Base-by-base conservation (phyloP, 2,888 invertebrate genomes). In the Rhopalosiphum nymphaeae region DNA sequence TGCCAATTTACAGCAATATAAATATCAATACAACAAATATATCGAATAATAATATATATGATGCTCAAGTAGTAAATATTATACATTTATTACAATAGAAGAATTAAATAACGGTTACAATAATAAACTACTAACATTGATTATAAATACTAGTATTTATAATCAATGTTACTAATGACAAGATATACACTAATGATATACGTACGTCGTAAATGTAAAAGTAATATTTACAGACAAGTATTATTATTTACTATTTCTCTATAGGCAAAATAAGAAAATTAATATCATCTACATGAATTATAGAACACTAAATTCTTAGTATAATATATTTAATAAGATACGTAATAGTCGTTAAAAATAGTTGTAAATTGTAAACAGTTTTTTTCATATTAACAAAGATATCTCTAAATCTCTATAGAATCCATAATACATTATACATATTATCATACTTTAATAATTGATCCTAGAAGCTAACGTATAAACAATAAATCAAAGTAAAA, bases 381-480 rank as follows among this genome's bases (percentile, higher is more conserved):
- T 25, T 57, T 61, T 61, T 61, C 61, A 49, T 49, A 49, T 13
- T 49, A 29, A 5, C n/a, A 67, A 67, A 4, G 4, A n/a, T 67
- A n/a, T 67, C 49, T 67, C 67, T n/a, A n/a, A 67, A n/a, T 67
- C n/a, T 67, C n/a, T 16, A 13, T 16, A n/a, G 1, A n/a, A 67
- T 67, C n/a, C n/a, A 67, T 67, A 67, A 67, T 67, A n/a, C n/a
- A 3, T n/a, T n/a, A n/a, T 5, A n/a, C n/a, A 61, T 61, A 61
- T 10, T 67, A 67, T 67, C n/a, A 13, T 4, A 29, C 61, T 67
- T 13, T 13, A 0, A 67, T n/a, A 67, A 3, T n/a, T 67, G 67
- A n/a, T 67, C 67, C 67, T 67, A n/a, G 67, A 67, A 67, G n/a
- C 67, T n/a, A 67, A 67, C n/a, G 16, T n/a, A 67, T n/a, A 67